Evolutionary conservation across 1,140 invertebrate species (phyloP).

Genomic region (Hylaeus anthracinus): DNA sequence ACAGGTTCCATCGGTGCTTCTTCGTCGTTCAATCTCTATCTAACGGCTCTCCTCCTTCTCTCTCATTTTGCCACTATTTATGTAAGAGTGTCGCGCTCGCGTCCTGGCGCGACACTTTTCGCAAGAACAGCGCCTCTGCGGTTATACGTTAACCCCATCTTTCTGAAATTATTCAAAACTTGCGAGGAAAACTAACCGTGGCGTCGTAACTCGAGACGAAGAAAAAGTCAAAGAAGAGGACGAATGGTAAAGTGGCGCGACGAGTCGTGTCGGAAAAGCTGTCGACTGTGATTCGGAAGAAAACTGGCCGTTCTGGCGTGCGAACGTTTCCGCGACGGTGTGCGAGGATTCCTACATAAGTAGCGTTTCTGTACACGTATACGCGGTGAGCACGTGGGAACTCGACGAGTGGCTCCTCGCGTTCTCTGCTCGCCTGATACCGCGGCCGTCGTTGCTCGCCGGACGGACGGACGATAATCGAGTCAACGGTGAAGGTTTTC

Average conservation of each 20-base stretch:
- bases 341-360: neutral
- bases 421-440: constrained; percentile 37
- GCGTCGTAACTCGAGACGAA: too few relatives aligned
- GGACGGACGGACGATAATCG: constrained; percentile 62
- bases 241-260: too few relatives aligned
- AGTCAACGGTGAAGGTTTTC: constrained; percentile 50
- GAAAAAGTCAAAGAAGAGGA: too few relatives aligned
- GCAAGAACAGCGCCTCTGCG: constrained; percentile 24
- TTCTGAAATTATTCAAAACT: too few relatives aligned
- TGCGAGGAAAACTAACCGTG: too few relatives aligned
- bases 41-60: neutral
- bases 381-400: neutral
- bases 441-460: constrained; percentile 42
- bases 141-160: too few relatives aligned
- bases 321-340: constrained; percentile 7
- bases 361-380: neutral
- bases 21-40: neutral
- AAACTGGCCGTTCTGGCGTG: neutral
- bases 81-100: constrained; percentile 31
- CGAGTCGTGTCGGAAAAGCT: too few relatives aligned
- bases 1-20: neutral
- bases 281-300: too few relatives aligned
- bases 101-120: constrained; percentile 34
- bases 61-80: constrained; percentile 24
- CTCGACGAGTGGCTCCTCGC: constrained; percentile 30